A percentile compares a stretch with the other conserved stretches of the same genome.
These are phyloP conservation scores for Scaptomyza graminum DNA, from an alignment of 1,140 invertebrate genomes.

Conservation along the genomic window DNA sequence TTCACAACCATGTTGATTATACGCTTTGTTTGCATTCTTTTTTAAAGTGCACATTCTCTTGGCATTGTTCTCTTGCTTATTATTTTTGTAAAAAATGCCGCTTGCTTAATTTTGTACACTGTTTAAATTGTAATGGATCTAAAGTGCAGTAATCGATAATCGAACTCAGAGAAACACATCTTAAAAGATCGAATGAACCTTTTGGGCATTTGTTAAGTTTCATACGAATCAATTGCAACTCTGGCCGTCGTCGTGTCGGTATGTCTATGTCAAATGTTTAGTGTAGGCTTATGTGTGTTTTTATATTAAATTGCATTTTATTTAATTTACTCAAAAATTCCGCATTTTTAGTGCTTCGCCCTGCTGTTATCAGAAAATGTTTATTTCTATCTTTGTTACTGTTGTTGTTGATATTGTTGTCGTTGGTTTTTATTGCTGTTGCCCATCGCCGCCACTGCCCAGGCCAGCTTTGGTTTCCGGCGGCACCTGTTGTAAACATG, in stretches of 20 bases:
- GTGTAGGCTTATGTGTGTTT: slow-evolving; percentile 27
- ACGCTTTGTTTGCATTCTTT: slow-evolving; percentile 44
- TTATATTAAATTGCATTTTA: slow-evolving; percentile 67
- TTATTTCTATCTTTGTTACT: slow-evolving; percentile 29
- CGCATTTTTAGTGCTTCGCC: slow-evolving; percentile 40
- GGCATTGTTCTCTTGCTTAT: slow-evolving; percentile 52
- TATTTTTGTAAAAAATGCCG: slow-evolving; percentile 73
- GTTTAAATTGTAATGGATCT: background rate
- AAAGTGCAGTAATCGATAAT: background rate
- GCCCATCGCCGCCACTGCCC: slow-evolving; percentile 86
- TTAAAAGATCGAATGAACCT: no score
- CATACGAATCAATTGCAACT: background rate
- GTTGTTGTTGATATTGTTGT: slow-evolving; percentile 6
- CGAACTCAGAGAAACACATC: no score
- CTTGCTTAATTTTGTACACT: slow-evolving; percentile 46
- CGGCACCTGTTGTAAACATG: slow-evolving; percentile 85
- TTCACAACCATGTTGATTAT: slow-evolving; percentile 78
- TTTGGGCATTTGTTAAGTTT: background rate
- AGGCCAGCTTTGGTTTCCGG: slow-evolving; percentile 89
- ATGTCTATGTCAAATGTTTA: background rate
- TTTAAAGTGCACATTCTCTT: slow-evolving; percentile 40
- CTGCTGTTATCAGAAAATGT: slow-evolving; percentile 53
- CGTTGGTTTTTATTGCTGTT: slow-evolving; percentile 72
- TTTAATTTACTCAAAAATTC: slow-evolving; percentile 72
- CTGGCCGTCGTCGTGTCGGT: background rate